Conservation (phyloP, 2,888 invertebrate genomes). For the Linyphia triangularis region DNA sequence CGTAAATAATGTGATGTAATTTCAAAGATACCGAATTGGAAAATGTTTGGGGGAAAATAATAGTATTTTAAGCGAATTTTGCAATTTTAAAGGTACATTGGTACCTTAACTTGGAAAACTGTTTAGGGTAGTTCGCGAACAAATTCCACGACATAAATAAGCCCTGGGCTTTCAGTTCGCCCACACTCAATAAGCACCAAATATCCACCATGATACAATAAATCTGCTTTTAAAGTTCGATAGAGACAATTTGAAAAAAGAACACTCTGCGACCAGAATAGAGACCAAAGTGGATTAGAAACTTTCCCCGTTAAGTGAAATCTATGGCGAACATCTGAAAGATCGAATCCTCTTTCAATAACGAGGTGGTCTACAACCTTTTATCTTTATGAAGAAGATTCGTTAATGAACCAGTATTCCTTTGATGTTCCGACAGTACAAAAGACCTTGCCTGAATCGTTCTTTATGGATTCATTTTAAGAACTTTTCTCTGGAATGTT, state of each 20-base stretch:
- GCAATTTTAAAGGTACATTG: no score
- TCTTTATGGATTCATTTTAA: constrained; percentile 48
- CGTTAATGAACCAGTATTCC: constrained; percentile 31
- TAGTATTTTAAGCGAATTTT: no score
- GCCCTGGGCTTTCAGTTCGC: no score
- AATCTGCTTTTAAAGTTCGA: background rate
- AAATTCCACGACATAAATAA: no score
- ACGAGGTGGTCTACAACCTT: constrained; percentile 49
- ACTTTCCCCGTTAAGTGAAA: constrained; percentile 34
- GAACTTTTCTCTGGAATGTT: constrained; percentile 22
- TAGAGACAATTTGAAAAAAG: background rate
- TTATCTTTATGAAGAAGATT: constrained; percentile 52
- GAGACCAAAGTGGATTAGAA: constrained; percentile 39
- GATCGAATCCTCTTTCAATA: constrained; percentile 47
- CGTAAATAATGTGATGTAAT: no score
- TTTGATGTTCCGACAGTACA: constrained; percentile 40
- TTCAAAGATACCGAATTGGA: no score
- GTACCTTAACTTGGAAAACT: no score
- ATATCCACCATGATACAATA: background rate
- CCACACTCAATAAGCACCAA: no score
- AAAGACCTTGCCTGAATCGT: constrained; percentile 33
- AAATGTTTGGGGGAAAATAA: no score
- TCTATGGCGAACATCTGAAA: constrained; percentile 8
- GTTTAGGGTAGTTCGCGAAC: no score
- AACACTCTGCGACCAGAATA: constrained; percentile 14